Percentiles rank a stretch among this genome's conserved stretches.
Evolutionary conservation across 2,113 vertebrate species (phyloP).

Genomic region (Campylorhamphus procurvoides): DNA sequence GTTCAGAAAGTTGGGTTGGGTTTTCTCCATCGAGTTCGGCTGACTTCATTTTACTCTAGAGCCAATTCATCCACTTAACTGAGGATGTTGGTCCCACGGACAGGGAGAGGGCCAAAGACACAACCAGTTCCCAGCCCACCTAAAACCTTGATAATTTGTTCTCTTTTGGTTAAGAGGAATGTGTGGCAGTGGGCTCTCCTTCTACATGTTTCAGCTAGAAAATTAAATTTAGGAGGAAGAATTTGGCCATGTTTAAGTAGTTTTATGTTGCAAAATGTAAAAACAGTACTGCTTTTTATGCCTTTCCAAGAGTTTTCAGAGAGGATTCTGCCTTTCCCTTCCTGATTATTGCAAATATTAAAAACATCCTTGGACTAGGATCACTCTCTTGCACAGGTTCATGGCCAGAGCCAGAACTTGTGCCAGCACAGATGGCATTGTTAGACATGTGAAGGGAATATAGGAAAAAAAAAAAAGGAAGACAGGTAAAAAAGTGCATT

Average conservation of each 20-base stretch:
- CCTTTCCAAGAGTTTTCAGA: neutral
- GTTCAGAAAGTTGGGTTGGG: neutral
- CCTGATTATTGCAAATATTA: neutral
- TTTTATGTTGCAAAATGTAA: neutral
- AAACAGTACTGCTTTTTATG: neutral
- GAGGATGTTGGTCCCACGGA: neutral
- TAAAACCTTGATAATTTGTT: neutral
- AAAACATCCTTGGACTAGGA: neutral
- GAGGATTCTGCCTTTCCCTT: neutral
- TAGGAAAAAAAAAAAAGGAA: neutral
- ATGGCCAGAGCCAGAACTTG: neutral
- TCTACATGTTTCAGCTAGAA: neutral
- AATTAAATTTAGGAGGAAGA: neutral
- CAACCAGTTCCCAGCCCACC: neutral
- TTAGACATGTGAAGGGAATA: neutral
- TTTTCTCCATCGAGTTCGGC: neutral
- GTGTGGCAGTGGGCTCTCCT: neutral
- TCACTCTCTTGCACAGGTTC: neutral
- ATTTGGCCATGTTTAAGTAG: neutral
- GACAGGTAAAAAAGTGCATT: conserved; percentile 20
- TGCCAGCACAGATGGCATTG: neutral
- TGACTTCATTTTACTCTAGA: neutral
- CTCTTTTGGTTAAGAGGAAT: neutral
- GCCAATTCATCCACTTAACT: neutral
- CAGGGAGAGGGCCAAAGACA: neutral